Base-by-base conservation (phyloP, 1,140 invertebrate genomes). In the Drosophila setifemur region DNA sequence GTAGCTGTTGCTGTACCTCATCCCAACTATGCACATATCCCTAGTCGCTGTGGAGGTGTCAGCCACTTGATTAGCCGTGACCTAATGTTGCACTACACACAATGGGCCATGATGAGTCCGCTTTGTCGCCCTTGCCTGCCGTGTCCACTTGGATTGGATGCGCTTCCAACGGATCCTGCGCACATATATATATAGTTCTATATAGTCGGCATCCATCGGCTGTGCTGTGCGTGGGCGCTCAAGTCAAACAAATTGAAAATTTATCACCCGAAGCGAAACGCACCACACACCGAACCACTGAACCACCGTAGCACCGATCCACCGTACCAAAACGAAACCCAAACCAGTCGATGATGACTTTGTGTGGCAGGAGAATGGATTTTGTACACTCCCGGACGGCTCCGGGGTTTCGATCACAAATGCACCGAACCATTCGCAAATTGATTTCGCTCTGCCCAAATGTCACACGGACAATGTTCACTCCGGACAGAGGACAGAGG, bases 201-300 rank as follows among this genome's bases (percentile, higher is more conserved):
- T 7, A n/a, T 8, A 18, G 40, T 2, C 0, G 21, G 4, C 6
- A 19, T 9, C 9, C 8, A 47, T 28, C 33, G 9, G 29, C 29
- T 31, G 12, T 6, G 18, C 21, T 19, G 25, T 55, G 63, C 48
- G 76, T 75, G 72, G 58, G 76, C 69, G 74, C 78, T 81, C 74
- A 79, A 86, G 79, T 79, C 81, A 85, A 85, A 67, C 79, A 79
- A 85, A 85, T 85, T 85, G 81, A 85, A 71, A 85, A 85, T 85
- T 85, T 85, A 86, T 85, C 79, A 85, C 81, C 79, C 76, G 50
- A 33, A 66, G 31, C 26, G 29, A 50, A 71, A 16, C 2, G 35
- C 49, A 39, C 52, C 44, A 9, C 29, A 61, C n/a, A 28, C 23
- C 57, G 25, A 9, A 31, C 18, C 50, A 16, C n/a, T n/a, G n/a